Evolutionary conservation across 2,888 invertebrate species (phyloP), one percentile per base, ranked within the genome.

Genomic region (Euzetes globulus): DNA sequence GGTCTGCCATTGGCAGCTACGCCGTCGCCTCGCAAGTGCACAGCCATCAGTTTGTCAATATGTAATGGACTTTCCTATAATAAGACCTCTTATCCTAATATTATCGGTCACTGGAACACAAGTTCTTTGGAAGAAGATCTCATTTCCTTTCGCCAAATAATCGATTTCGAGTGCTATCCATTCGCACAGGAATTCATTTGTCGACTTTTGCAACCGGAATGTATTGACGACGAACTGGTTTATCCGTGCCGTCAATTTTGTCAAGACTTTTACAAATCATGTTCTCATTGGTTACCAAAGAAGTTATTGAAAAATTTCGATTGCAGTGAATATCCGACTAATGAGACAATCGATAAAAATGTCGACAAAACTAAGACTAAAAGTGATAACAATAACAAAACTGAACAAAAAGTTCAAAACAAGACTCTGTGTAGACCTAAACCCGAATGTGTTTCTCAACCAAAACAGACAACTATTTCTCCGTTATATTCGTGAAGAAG

Each of bases 151-250:
- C 83, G 86, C 84, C 86, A 80, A 73, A 78, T 94, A n/a, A 89
- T 94, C 9, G 94, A 94, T 81, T 91, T 91, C 0, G 93, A 94
- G 83, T 94, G 94, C 82, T 93, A 91, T 80, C 87, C 89, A 77
- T 87, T 91, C 79, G 92, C 94, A 0, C 91, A 91, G 83, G 92
- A 94, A 80, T 93, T 94, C 81, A 88, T 94, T 7, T 94, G 94
- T 80, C 90, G 91, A 80, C 86, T 92, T 77, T 84, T 94, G 65
- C 94, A 94, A 82, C 93, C 94, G 0, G 87, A 88, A 0, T 94
- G 94, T 81, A 37, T 72, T n/a, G 77, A 78, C 37, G 79, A 80
- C 71, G 76, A 78, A 63, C 76, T 80, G 22, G 72, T 80, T 15
- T 74, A 22, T 41, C 90, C 91, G 0, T 94, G 94, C 79, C 87